Base-by-base conservation (phyloP, 2,113 vertebrate species). In the Perca fluviatilis region DNA sequence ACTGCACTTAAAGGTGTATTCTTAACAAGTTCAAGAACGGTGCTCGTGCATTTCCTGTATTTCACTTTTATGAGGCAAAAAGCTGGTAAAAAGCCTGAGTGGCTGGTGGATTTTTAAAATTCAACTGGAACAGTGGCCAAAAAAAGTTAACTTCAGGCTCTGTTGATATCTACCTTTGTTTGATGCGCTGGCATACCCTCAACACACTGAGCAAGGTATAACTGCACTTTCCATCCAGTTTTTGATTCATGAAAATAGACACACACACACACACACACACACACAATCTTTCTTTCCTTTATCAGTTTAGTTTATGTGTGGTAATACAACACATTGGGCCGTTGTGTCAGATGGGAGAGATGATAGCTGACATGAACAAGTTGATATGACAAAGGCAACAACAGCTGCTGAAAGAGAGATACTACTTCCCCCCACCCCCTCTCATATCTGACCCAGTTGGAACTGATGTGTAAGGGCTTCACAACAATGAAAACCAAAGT, bases 401-500 rank as follows among this genome's bases (percentile, higher is more conserved):
- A 54, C 16, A 73, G 25, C 11, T 66, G 18, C 56, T 58, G 72
- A 82, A 50, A 75, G 27, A 79, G 33, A 78, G 51, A 56, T n/a
- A 36, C 68, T 16, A 16, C 77, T 27, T 11, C 49, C 43, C 60
- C 10, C 0, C 49, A 8, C 66, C 56, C 43, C 11, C 7, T 11
- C 61, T 46, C 33, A 25, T 47, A 63, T 77, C 68, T 76, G 83
- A 89, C 81, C 90, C 85, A 90, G 77, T 86, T 90, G 88, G 72
- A 87, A 75, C 5, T 77, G 85, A 88, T 77, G 77, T 77, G 82
- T 62, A 72, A 83, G 67, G n/a, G 36, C 68, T 89, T 77, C 78
- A 63, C 75, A 75, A 80, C 83, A 80, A 51, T 58, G 25, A 56
- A 82, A 86, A 30, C 67, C 85, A 81, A 40, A 76, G 67, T 40